Conservation (phyloP, 2,113 vertebrate genomes). For the Circaetus cinerascens region DNA sequence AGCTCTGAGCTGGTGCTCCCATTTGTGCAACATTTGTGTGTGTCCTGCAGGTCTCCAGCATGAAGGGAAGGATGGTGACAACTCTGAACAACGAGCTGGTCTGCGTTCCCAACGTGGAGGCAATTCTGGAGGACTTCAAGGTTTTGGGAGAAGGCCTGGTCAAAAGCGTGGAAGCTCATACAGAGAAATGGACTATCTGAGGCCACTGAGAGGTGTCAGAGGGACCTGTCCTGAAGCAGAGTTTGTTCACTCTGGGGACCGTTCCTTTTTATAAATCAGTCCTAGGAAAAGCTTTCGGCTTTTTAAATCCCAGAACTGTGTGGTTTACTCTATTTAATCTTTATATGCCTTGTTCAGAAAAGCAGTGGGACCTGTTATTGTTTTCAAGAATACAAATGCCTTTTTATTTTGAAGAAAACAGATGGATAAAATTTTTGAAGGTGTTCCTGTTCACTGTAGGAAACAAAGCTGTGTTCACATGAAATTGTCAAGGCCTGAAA, state of each 20-base stretch:
- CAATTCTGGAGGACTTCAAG: conserved; percentile 89
- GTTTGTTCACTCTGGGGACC: neutral
- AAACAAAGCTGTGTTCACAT: neutral
- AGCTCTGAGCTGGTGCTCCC: neutral
- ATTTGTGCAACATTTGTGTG: neutral
- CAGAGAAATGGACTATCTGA: conserved; percentile 90
- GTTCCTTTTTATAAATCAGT: neutral
- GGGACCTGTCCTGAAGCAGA: neutral
- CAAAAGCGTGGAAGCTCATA: conserved; percentile 80
- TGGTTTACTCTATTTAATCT: conserved; percentile 17
- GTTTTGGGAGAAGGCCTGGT: conserved; percentile 89
- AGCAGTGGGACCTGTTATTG: neutral
- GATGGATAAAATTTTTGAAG: neutral
- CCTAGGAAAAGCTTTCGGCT: neutral
- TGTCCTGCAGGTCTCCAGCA: conserved; percentile 77
- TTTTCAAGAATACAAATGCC: neutral
- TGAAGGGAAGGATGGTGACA: conserved; percentile 78
- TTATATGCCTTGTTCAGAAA: neutral
- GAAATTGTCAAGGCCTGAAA: neutral
- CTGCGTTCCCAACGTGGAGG: conserved; percentile 86
- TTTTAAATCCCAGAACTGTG: neutral
- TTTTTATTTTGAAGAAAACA: conserved; percentile 27
- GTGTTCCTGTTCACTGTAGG: neutral
- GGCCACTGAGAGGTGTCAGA: neutral
- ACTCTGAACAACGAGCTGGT: conserved; percentile 64